Base-by-base conservation (phyloP, 2,888 invertebrate species). In the Podabrus alpinus region DNA sequence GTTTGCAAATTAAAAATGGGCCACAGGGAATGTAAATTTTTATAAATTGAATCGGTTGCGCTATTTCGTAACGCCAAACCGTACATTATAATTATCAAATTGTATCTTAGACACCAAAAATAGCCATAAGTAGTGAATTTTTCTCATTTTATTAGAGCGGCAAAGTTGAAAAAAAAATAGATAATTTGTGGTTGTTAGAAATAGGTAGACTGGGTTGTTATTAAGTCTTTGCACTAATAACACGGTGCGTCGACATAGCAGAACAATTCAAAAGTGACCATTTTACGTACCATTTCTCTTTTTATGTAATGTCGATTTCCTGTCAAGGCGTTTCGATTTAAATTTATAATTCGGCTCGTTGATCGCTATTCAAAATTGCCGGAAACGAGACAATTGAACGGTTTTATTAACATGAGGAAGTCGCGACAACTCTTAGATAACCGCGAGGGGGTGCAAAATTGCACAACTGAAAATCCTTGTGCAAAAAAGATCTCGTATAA, bases 221-320 rank as follows among this genome's bases (percentile, higher is more conserved):
- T 71, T 66, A 71, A 71, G 64, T 71, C 70, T 64, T 71, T 16
- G 19, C 16, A 16, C 45, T 71, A 62, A 71, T 66, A 71, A 64
- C 45, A 71, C 62, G 19, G 19, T 64, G 21, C 21, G 62, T 13
- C 16, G 19, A n/a, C 5, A 64, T 64, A 64, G 19, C 45, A 45
- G 45, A 45, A 45, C 45, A 45, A 45, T 64, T 64, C 62, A 64
- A 64, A 64, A 64, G 62, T 64, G 62, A 64, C 17, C 62, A 64
- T 64, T 64, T 64, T 19, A 64, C 16, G 62, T 64, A n/a, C n/a
- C 45, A 45, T 45, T 45, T 45, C 45, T 45, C 7, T 45, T 45
- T 45, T 45, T 45, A 45, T 45, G 9, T 45, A 45, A 45, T 7
- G 45, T 45, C 45, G 45, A 45, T 45, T 45, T 45, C 45, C 45